Evolutionary conservation across 2,888 invertebrate genomes (phyloP), one percentile per base, ranked within the genome.

Genomic region (Smittia sp.): DNA sequence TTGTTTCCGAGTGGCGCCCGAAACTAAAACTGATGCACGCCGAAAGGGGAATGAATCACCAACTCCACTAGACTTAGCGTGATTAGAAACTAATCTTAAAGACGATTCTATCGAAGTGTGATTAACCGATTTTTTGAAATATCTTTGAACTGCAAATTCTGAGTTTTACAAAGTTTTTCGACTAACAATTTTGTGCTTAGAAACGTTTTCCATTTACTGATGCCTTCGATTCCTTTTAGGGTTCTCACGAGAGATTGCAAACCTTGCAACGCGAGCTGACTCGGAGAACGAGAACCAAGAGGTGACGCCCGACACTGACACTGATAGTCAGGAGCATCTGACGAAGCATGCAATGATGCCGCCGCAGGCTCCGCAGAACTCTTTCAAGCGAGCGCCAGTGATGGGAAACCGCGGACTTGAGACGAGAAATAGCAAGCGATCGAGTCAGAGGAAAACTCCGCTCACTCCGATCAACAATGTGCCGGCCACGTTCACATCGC

Each of bases 291-390:
- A 90, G 77, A 81, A 87, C 76, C 87, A 87, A 76, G 89, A 90
- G 79, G 87, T 86, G 77, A 89, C 89, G 63, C 89, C 90, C 3
- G 91, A 91, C 81, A 90, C 91, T 1, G 91, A 91, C 79, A 90
- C 83, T 78, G 81, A 84, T 54, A 81, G 79, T 74, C 78, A 81
- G 75, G 83, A 83, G 74, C 81, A 80, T 68, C 82, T 82, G 76
- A 83, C 83, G 77, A 81, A 85, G 75, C 85, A 82, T 80, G 82
- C 75, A 81, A 80, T 77, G 79, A 84, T 80, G 78, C 76, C 75
- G 77, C 78, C 79, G 76, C 81, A 81, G 74, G 83, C 65, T 79
- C 84, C 77, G 79, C 85, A 79, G 80, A 82, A 83, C 78, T 82
- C 87, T 1, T 87, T 87, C 76, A 87, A 87, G 78, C 81, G 87